Conservation (phyloP, 2,797 vertebrate genomes). For the Etheostoma nigrum region DNA sequence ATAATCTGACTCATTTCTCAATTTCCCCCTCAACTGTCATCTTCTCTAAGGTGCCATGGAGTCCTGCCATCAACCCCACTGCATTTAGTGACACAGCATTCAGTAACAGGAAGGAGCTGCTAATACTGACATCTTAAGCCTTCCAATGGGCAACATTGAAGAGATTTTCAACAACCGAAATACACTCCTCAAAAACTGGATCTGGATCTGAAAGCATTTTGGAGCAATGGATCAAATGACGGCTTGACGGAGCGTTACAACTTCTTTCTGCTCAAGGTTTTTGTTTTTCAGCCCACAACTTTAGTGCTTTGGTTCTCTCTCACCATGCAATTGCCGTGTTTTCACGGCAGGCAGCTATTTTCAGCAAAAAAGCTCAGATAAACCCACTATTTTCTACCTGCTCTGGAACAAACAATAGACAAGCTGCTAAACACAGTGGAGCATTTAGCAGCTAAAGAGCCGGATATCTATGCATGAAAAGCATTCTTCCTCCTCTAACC, state of each 20-base stretch:
- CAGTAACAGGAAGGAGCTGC: slow-evolving; percentile 9
- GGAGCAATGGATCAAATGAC: neutral
- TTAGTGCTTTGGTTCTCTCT: neutral
- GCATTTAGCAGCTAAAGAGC: neutral
- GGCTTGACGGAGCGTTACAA: rapidly evolving
- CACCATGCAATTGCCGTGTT: too few species aligned
- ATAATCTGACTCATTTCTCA: slow-evolving; percentile 49
- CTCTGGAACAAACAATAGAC: neutral
- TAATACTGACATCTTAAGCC: neutral
- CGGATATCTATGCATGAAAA: neutral
- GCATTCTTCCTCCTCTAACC: slow-evolving; percentile 1
- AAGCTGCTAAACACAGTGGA: neutral
- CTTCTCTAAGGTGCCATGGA: slow-evolving; percentile 33
- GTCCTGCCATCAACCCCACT: slow-evolving; percentile 31
- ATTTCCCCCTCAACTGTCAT: slow-evolving; percentile 42
- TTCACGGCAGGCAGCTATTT: too few species aligned
- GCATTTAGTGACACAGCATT: slow-evolving; percentile 31
- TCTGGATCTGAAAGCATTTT: neutral
- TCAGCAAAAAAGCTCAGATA: neutral
- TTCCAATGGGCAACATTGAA: neutral
- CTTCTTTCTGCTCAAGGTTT: neutral
- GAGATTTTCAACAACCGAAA: neutral
- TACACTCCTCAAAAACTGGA: neutral
- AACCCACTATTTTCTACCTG: neutral
- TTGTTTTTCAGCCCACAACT: neutral